Conservation (phyloP, 1,140 invertebrate genomes). For the Drosophila jambulina region DNA sequence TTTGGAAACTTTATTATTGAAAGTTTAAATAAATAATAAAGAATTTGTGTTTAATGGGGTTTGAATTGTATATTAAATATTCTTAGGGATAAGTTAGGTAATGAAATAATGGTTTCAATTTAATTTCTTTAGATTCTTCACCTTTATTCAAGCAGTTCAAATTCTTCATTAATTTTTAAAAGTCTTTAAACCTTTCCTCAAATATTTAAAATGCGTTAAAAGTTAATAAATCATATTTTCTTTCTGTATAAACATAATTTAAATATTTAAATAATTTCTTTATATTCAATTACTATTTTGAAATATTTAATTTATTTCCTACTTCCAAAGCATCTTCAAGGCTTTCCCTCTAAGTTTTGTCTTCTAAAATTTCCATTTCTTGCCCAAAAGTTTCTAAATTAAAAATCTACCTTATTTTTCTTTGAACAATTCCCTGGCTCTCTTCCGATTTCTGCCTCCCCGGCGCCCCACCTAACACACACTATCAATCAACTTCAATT, state of each 20-base stretch:
- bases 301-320: background rate
- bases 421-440: conserved; percentile 22
- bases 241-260: background rate
- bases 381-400: conserved; percentile 1
- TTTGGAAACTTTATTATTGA: background rate
- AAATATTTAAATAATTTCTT: background rate
- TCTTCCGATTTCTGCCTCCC: conserved; percentile 16
- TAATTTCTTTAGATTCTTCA: background rate
- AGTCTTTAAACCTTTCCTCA: background rate
- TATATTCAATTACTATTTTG: background rate
- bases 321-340: no score
- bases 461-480: conserved; percentile 18
- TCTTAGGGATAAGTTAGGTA: background rate
- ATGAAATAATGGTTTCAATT: background rate
- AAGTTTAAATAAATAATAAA: background rate
- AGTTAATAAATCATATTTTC: no score
- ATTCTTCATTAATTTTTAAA: no score
- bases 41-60: background rate
- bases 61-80: background rate
- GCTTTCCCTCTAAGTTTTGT: background rate
- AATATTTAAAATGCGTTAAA: background rate
- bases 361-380: background rate
- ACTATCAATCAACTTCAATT: conserved; percentile 81
- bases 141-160: background rate
- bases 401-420: conserved; percentile 24